phyloP scores from a whole-genome alignment of 2,113 vertebrate species.

The Lepus americanus region DNA sequence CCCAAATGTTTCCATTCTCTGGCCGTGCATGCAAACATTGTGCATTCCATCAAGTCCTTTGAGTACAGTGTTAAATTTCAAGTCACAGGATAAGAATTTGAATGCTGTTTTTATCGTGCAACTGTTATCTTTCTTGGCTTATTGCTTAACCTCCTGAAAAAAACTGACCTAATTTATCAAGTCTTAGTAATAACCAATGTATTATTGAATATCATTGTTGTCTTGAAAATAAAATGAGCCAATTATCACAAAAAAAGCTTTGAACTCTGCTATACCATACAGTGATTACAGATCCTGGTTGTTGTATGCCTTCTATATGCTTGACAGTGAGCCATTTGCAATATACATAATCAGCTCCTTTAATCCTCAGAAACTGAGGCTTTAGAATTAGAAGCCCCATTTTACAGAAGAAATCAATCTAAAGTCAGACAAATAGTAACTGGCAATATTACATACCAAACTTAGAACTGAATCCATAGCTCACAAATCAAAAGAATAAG shows the following conservation, averaged over 20 bases:
- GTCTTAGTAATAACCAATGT: background rate
- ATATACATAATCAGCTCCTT: background rate
- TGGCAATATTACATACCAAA: background rate
- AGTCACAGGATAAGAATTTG: background rate
- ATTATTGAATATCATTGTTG: background rate
- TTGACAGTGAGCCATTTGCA: background rate
- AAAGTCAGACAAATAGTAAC: background rate
- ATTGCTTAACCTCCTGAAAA: background rate
- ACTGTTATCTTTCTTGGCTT: background rate
- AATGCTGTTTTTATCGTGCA: background rate
- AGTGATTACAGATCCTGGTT: background rate
- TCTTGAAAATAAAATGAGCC: constrained; percentile 28
- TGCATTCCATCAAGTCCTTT: background rate
- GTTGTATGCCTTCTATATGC: background rate
- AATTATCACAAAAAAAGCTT: constrained; percentile 22
- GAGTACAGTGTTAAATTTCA: background rate
- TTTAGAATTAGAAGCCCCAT: background rate
- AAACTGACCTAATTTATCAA: background rate
- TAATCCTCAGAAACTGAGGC: background rate
- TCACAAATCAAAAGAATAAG: background rate
- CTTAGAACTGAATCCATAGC: background rate
- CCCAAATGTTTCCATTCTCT: background rate
- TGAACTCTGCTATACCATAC: background rate
- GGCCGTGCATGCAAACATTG: background rate
- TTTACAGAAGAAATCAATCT: background rate